Evolutionary conservation across 2,113 vertebrate species (phyloP).

Genomic region (Tricholaema leucomelas): DNA sequence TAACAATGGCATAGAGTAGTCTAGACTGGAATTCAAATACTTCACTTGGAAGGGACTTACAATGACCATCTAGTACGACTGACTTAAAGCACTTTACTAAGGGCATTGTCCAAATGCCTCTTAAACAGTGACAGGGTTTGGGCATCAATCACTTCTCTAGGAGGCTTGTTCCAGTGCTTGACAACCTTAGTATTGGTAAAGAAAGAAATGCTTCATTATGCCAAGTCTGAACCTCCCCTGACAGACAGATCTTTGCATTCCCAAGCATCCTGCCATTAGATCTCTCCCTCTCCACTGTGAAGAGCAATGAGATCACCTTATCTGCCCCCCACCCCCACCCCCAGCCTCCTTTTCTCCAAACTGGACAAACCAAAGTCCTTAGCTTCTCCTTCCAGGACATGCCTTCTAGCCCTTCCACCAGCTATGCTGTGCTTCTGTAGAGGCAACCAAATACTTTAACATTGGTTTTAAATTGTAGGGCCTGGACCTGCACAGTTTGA

Average conservation of each 20-base stretch:
- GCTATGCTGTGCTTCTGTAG: too few species aligned
- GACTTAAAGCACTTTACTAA: not conserved
- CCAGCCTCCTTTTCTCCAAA: not conserved
- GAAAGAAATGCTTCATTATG: not conserved
- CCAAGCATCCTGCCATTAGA: accelerated
- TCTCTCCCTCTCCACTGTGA: not conserved
- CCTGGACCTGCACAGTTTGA: not conserved
- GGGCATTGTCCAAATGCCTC: not conserved
- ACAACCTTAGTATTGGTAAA: not conserved
- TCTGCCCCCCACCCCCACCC: too few species aligned
- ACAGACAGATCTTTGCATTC: not conserved
- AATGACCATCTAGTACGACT: not conserved
- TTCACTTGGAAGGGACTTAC: not conserved
- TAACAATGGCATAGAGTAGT: not conserved
- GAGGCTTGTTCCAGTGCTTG: not conserved
- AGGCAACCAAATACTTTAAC: not conserved
- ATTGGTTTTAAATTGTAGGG: not conserved
- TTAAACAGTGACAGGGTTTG: not conserved
- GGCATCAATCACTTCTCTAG: too few species aligned
- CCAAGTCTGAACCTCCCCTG: not conserved
- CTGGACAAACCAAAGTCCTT: not conserved
- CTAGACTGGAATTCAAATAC: not conserved
- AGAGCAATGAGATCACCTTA: not conserved
- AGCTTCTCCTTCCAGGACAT: not conserved
- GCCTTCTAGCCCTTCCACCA: not conserved